Evolutionary conservation across 2,113 vertebrate species (phyloP).

Genomic region (Esox niger): DNA sequence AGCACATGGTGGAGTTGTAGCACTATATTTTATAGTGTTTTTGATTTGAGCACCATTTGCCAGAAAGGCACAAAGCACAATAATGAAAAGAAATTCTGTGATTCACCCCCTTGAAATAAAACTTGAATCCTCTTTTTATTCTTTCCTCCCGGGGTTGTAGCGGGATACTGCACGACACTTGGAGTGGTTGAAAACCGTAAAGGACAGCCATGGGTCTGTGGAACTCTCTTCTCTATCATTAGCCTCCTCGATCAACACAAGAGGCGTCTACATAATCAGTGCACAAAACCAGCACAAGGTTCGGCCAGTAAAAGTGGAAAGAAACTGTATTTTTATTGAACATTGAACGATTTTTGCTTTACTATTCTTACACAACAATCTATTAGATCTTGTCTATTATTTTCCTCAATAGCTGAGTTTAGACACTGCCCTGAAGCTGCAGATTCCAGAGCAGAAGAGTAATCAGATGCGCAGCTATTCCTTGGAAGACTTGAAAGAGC

Average conservation of each 20-base stretch:
- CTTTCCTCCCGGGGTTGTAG: constrained; percentile 56
- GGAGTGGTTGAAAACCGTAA: constrained; percentile 91
- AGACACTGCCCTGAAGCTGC: constrained; percentile 74
- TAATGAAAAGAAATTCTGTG: too few relatives aligned
- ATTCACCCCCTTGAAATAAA: too few relatives aligned
- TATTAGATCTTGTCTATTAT: not conserved
- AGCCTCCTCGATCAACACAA: constrained; percentile 86
- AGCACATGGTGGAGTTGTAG: too few relatives aligned
- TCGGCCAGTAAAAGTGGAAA: not conserved
- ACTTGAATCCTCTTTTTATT: too few relatives aligned
- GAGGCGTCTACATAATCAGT: constrained; percentile 81
- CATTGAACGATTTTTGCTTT: too few relatives aligned
- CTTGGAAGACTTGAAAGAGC: constrained; percentile 83
- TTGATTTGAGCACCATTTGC: too few relatives aligned
- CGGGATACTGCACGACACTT: constrained; percentile 84
- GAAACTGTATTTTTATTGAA: too few relatives aligned
- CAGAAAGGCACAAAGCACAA: too few relatives aligned
- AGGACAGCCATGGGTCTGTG: constrained; percentile 94
- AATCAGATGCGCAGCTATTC: constrained; percentile 68
- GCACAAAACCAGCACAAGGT: constrained; percentile 69
- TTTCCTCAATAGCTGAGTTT: constrained; percentile 67
- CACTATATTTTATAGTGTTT: too few relatives aligned
- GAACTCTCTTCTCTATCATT: constrained; percentile 89
- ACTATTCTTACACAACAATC: too few relatives aligned
- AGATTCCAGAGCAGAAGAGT: constrained; percentile 70